Evolutionary conservation across 2,888 invertebrate genomes (phyloP).

Genomic region (Leptinotarsa tumamoca): DNA sequence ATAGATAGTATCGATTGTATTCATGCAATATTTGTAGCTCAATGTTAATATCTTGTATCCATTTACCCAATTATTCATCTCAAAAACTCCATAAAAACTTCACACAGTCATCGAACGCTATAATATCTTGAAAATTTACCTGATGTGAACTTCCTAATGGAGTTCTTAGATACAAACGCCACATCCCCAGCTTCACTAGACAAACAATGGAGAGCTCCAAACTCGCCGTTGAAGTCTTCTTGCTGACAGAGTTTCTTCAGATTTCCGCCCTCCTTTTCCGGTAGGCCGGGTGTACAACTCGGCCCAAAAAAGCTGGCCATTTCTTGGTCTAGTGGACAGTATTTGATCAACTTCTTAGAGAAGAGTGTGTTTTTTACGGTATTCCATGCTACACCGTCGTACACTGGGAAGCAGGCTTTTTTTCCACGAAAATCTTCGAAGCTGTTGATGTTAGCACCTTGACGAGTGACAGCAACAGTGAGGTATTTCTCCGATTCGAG

Average conservation of each 20-base stretch:
- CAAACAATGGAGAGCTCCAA: conserved; percentile 76
- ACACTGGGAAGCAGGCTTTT: conserved; percentile 84
- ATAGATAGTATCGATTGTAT: too few relatives aligned
- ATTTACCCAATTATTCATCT: neutral
- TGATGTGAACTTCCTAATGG: conserved; percentile 63
- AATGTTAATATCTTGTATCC: too few relatives aligned
- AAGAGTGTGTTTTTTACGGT: conserved; percentile 69
- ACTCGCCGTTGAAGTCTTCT: conserved; percentile 69
- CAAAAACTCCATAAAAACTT: neutral
- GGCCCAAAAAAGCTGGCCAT: conserved; percentile 74
- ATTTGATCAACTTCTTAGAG: conserved; percentile 59
- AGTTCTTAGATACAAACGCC: conserved; percentile 74
- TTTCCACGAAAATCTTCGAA: conserved; percentile 78
- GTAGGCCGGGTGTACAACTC: conserved; percentile 73
- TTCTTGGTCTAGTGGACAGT: conserved; percentile 65
- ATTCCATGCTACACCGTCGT: conserved; percentile 79
- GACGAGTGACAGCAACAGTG: conserved; percentile 77
- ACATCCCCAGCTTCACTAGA: conserved; percentile 79
- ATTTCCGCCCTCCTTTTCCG: conserved; percentile 54
- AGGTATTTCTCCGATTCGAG: conserved; percentile 72
- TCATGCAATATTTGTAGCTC: too few relatives aligned
- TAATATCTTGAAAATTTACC: conserved; percentile 63
- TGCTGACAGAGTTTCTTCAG: conserved; percentile 52
- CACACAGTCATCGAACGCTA: conserved; percentile 1
- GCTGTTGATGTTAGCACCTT: conserved; percentile 69